phyloP scores from a whole-genome alignment of 2,113 vertebrate species.

The Lepus europaeus region DNA sequence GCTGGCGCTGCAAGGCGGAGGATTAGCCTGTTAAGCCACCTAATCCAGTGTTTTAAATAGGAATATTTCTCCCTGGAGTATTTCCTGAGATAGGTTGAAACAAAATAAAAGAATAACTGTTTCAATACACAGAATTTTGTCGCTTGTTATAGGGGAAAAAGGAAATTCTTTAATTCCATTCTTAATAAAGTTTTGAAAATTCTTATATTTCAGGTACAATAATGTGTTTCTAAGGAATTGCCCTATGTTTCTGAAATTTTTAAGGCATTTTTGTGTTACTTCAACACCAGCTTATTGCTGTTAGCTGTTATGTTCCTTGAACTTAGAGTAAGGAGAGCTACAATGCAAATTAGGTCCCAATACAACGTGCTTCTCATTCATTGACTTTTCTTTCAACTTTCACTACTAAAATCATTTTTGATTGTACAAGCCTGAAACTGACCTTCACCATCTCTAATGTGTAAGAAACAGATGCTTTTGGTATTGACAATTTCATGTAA shows the following conservation, averaged over 20 bases:
- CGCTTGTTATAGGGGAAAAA: background rate
- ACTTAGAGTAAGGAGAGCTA: background rate
- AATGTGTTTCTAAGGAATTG: background rate
- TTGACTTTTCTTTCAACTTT: conserved; percentile 42
- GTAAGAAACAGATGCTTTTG: background rate
- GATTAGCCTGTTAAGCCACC: background rate
- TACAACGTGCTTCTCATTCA: background rate
- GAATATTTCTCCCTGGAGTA: background rate
- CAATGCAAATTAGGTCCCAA: conserved; percentile 1
- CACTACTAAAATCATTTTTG: conserved; percentile 8
- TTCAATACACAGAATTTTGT: conserved; percentile 39
- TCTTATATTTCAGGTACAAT: background rate
- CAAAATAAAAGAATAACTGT: conserved; percentile 48
- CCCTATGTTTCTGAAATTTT: background rate
- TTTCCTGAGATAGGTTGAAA: conserved; percentile 11
- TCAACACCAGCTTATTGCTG: background rate
- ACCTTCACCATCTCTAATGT: background rate
- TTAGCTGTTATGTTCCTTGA: background rate
- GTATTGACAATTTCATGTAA: background rate
- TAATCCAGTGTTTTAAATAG: conserved; percentile 10
- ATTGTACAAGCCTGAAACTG: background rate
- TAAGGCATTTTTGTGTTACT: background rate
- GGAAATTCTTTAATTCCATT: background rate
- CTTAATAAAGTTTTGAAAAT: background rate
- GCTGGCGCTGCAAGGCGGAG: too few species aligned